Percentiles rank a stretch among this genome's conserved stretches.
Evolutionary conservation across 64 coral and sea anemone species (phyloP).

Genomic region (Platygyra sinensis): DNA sequence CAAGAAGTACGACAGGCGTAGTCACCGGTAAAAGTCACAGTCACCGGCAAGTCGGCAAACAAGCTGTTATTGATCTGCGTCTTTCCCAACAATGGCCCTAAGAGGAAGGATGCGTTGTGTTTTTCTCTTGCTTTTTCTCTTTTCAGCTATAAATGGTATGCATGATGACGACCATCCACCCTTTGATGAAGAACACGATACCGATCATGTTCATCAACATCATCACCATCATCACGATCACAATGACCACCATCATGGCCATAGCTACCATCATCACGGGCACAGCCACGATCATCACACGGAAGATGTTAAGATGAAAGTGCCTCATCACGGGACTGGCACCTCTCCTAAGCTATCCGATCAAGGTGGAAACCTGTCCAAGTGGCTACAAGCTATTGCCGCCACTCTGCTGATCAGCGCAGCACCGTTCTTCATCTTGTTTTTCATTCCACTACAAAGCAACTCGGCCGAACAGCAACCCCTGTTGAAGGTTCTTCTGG

Average conservation of each 20-base stretch:
- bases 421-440: conserved; percentile 95
- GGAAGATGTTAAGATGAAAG: conserved; percentile 21
- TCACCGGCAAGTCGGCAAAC: not conserved
- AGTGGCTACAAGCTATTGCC: conserved; percentile 84
- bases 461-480: conserved; percentile 94
- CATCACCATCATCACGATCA: conserved; percentile 36
- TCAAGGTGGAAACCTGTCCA: conserved; percentile 27
- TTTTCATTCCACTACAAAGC: conserved; percentile 91
- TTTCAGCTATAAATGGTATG: not conserved
- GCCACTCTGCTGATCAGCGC: conserved; percentile 94
- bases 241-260: conserved; percentile 6
- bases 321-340: not conserved
- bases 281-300: conserved; percentile 51
- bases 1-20: conserved; percentile 64
- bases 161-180: conserved; percentile 3
- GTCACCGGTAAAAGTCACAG: conserved; percentile 7
- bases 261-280: conserved; percentile 4
- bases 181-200: conserved; percentile 18
- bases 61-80: not conserved
- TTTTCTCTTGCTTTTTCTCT: conserved; percentile 18
- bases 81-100: conserved; percentile 11
- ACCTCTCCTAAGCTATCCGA: conserved; percentile 12
- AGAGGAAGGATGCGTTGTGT: not conserved
- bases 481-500: conserved; percentile 82
- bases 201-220: conserved; percentile 27